These are phyloP conservation scores for Bufotes viridis DNA, from an alignment of 2,797 vertebrate species.

Conservation along the genomic window DNA sequence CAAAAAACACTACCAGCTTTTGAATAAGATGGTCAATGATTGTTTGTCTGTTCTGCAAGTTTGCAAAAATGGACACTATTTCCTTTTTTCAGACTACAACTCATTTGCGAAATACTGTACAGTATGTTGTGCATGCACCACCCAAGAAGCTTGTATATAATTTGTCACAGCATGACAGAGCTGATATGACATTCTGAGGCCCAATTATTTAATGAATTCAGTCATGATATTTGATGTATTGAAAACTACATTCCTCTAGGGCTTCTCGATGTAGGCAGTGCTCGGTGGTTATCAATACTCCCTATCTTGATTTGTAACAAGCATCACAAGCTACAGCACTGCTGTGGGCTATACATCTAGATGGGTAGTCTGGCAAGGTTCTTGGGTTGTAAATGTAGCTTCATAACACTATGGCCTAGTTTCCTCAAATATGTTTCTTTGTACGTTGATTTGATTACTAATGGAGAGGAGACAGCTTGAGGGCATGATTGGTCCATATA, in stretches of 20 bases:
- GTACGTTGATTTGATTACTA: conserved; percentile 46
- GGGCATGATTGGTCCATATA: conserved; percentile 30
- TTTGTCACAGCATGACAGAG: conserved; percentile 32
- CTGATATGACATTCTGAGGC: conserved; percentile 36
- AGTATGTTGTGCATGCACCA: neutral
- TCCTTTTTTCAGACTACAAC: neutral
- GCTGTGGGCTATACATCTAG: conserved; percentile 44
- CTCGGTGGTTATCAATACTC: conserved; percentile 38
- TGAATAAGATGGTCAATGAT: neutral
- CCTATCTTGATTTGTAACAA: conserved; percentile 29
- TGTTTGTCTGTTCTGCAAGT: neutral
- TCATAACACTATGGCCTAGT: conserved; percentile 50
- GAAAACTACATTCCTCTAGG: conserved; percentile 28
- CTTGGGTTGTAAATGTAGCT: conserved; percentile 41
- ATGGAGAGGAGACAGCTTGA: conserved; percentile 22
- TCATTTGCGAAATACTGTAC: neutral
- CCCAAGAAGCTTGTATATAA: neutral
- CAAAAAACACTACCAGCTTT: too few relatives aligned
- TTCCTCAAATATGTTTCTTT: conserved; percentile 35
- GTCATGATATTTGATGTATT: conserved; percentile 49
- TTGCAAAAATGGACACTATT: neutral
- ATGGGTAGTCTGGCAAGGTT: conserved; percentile 36
- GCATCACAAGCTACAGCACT: conserved; percentile 16
- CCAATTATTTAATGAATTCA: conserved; percentile 48
- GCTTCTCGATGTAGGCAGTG: neutral